Conservation (phyloP, 2,888 invertebrate species). For the Antheraea assamensis region DNA sequence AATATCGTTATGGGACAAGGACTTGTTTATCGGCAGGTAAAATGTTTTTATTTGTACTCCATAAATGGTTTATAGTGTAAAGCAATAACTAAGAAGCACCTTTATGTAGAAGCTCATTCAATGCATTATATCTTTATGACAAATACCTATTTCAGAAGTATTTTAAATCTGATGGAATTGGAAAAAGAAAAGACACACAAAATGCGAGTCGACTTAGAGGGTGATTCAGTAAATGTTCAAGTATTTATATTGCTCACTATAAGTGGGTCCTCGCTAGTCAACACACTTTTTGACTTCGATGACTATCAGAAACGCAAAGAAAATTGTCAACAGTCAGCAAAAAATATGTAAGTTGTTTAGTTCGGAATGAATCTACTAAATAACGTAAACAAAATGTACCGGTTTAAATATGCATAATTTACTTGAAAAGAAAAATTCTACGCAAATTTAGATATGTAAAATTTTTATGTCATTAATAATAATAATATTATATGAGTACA, state of each 20-base stretch:
- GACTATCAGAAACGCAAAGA: slow-evolving; percentile 88
- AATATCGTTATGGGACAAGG: slow-evolving; percentile 92
- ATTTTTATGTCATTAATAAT: too few relatives aligned
- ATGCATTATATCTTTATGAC: neutral
- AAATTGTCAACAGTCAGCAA: slow-evolving; percentile 79
- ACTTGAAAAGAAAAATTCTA: too few relatives aligned
- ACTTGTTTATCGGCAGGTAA: slow-evolving; percentile 79
- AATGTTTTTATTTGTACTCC: slow-evolving; percentile 11
- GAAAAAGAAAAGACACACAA: slow-evolving; percentile 94
- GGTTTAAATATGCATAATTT: neutral
- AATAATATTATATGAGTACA: neutral
- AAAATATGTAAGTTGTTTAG: slow-evolving; percentile 83
- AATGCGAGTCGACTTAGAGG: slow-evolving; percentile 91
- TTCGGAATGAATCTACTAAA: neutral
- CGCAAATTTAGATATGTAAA: too few relatives aligned
- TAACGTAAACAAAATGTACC: neutral
- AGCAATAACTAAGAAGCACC: too few relatives aligned
- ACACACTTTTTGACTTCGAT: slow-evolving; percentile 92
- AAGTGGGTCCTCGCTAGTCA: slow-evolving; percentile 92
- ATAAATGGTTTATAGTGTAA: too few relatives aligned
- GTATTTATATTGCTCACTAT: slow-evolving; percentile 94
- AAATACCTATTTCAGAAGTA: slow-evolving; percentile 66
- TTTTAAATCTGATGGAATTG: slow-evolving; percentile 89
- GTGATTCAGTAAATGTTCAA: slow-evolving; percentile 84
- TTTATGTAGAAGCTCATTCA: too few relatives aligned